Evolutionary conservation across 2,888 invertebrate species (phyloP).

Genomic region (Chirona hameri): DNA sequence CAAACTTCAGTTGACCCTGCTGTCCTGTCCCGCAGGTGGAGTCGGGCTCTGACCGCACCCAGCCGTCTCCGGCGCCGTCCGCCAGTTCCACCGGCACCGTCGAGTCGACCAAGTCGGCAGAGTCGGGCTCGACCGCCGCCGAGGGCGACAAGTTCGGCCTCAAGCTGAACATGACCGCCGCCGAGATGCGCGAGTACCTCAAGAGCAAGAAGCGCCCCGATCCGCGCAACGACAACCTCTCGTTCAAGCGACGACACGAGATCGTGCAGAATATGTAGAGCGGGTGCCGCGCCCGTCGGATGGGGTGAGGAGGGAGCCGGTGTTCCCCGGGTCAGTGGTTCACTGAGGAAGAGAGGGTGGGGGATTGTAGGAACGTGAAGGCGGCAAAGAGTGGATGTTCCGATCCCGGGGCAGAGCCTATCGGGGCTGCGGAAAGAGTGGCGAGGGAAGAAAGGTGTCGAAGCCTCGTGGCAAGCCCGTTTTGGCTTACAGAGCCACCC

Average conservation of each 20-base stretch:
- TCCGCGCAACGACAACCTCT: slow-evolving; percentile 84
- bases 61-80: slow-evolving; percentile 42
- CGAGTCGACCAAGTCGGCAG: slow-evolving; percentile 33
- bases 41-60: slow-evolving; percentile 31
- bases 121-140: not conserved
- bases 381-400: too few relatives aligned
- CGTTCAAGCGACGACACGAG: slow-evolving; percentile 88
- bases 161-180: slow-evolving; percentile 86
- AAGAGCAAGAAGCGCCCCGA: slow-evolving; percentile 83
- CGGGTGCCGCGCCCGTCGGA: not conserved
- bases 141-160: slow-evolving; percentile 46
- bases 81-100: slow-evolving; percentile 39
- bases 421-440: too few relatives aligned
- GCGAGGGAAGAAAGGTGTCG: too few relatives aligned
- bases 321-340: not conserved
- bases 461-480: too few relatives aligned
- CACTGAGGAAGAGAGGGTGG: too few relatives aligned
- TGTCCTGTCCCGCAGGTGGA: slow-evolving; percentile 25
- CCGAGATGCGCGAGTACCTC: slow-evolving; percentile 80
- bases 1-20: not conserved
- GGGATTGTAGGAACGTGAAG: too few relatives aligned
- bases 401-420: too few relatives aligned
- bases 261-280: slow-evolving; percentile 86
- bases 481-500: too few relatives aligned
- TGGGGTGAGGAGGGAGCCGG: not conserved